Base-by-base conservation (phyloP, 2,888 invertebrate genomes). In the Achlya flavicornis region DNA sequence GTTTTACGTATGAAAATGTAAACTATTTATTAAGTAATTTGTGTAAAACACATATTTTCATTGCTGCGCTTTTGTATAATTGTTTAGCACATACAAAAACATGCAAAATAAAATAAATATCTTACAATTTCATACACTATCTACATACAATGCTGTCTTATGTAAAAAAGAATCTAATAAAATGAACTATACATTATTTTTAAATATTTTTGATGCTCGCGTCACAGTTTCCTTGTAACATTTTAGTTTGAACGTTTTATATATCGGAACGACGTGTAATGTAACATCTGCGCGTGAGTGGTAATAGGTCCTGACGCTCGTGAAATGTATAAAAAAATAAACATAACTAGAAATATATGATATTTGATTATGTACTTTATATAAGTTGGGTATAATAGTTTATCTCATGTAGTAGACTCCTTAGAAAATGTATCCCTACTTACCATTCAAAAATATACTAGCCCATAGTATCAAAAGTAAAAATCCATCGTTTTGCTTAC, bases 201-300 rank as follows among this genome's bases (percentile, higher is more conserved):
- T 46, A 46, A 5, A 53, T 53, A 53, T 19, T 72, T 73, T 70
- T 63, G 71, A 72, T 66, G 83, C 84, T 83, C 83, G 75, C 79
- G 73, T 81, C 81, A 78, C 73, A 12, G 43, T 76, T 76, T 75
- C 78, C 74, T 70, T 79, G 75, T 76, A 53, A 19, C 7, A 16
- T 16, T 53, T 70, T 71, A 78, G 76, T 76, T 77, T 70, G 46
- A 43, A 43, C 10, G 14, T 43, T 77, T 73, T 79, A 76, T 79
- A 65, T 83, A 72, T 77, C 74, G 66, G 79, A 78, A 73, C 74
- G 80, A 71, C 69, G 75, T 74, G 78, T 71, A 72, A 74, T 64
- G 75, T 62, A 70, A 74, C 79, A 80, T 63, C 78, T 66, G 46
- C 57, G 68, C 68, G 65, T 70, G 73, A 71, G 70, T 53, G 72